A percentile compares a stretch with the other conserved stretches of the same genome.
Conservation (phyloP, 2,888 invertebrate genomes). For the Ceriagrion tenellum region DNA sequence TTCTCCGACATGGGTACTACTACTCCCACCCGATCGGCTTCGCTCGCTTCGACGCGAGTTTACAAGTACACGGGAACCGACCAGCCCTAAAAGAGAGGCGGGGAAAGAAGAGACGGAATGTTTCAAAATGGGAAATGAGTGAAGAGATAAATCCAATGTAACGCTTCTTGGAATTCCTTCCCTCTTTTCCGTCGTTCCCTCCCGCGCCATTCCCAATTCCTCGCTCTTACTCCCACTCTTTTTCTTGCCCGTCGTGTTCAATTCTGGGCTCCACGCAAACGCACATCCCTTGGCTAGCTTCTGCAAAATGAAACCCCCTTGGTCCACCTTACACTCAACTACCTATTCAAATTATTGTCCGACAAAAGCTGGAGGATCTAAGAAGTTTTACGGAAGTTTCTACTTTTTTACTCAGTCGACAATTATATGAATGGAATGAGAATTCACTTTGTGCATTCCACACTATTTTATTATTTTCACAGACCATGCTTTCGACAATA, state of each 20-base stretch:
- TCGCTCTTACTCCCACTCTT: background rate
- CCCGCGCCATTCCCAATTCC: background rate
- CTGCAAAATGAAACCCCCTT: background rate
- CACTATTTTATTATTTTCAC: no score
- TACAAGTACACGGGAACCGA: background rate
- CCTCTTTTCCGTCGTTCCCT: background rate
- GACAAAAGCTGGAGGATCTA: background rate
- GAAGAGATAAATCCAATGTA: constrained; percentile 59
- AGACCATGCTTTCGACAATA: no score
- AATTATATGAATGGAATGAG: no score
- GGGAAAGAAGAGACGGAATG: background rate
- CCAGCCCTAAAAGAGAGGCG: background rate
- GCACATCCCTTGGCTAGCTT: background rate
- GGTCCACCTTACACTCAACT: background rate
- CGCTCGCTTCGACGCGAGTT: background rate
- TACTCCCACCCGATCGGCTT: background rate
- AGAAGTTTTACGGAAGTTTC: background rate
- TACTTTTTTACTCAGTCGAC: background rate
- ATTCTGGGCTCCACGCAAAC: background rate
- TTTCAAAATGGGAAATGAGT: constrained; percentile 56
- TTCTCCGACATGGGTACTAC: background rate
- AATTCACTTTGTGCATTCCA: no score
- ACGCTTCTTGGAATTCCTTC: background rate
- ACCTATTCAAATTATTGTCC: background rate
- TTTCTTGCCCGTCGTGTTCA: background rate